These are phyloP conservation scores for Recurvirostra avosetta DNA, from an alignment of 2,113 vertebrate genomes.

Conservation along the genomic window DNA sequence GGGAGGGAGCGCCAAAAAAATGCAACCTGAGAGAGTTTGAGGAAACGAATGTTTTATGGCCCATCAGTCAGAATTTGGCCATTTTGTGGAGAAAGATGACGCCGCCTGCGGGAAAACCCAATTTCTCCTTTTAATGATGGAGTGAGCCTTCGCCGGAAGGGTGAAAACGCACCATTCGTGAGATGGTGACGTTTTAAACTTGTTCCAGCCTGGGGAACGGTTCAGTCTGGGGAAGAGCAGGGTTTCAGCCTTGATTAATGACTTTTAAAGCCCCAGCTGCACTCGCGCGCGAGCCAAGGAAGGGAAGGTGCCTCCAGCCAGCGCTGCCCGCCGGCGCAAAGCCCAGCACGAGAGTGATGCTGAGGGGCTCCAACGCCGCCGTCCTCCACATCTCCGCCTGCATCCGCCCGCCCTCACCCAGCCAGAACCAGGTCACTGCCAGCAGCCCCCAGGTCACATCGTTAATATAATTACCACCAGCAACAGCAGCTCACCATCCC, in stretches of 20 bases:
- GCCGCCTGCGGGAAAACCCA: background rate
- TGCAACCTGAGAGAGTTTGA: background rate
- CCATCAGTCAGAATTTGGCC: background rate
- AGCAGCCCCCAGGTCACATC: background rate
- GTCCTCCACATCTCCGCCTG: background rate
- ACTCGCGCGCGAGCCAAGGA: background rate
- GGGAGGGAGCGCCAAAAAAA: background rate
- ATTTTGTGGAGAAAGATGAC: conserved; percentile 30
- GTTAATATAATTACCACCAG: rapidly evolving
- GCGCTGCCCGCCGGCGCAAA: rapidly evolving
- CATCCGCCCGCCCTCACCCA: rapidly evolving
- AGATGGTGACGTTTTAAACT: background rate
- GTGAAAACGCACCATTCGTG: background rate
- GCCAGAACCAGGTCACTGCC: background rate
- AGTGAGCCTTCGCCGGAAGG: background rate
- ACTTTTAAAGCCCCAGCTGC: background rate
- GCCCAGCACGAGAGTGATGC: rapidly evolving
- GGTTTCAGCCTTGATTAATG: background rate
- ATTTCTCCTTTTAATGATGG: background rate
- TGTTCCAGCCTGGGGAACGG: background rate
- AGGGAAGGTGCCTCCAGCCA: background rate
- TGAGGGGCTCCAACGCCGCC: background rate
- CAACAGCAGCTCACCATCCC: background rate
- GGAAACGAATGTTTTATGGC: conserved; percentile 24
- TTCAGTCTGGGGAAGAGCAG: background rate